These are phyloP conservation scores for Acanthococcus lagerstroemiae DNA, from an alignment of 2,888 invertebrate species.

Conservation along the genomic window DNA sequence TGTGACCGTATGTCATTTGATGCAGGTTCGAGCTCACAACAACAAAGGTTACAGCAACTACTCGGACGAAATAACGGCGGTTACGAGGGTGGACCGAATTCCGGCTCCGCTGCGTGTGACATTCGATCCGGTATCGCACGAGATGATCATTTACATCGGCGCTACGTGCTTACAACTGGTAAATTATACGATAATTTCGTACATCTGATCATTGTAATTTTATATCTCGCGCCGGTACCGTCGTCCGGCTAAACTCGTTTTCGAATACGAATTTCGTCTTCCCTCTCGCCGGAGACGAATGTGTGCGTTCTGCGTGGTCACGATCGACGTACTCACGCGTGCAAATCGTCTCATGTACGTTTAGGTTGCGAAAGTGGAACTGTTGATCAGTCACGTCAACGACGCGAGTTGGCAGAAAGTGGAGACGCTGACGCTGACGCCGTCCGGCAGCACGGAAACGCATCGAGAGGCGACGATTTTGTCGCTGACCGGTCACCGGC, in stretches of 20 bases:
- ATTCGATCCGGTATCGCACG: constrained; percentile 67
- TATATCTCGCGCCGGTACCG: background rate
- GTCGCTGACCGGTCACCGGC: constrained; percentile 46
- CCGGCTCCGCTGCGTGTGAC: constrained; percentile 69
- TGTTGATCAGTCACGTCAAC: constrained; percentile 31
- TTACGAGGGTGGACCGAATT: constrained; percentile 75
- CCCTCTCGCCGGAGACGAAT: too few species aligned
- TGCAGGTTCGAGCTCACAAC: constrained; percentile 70
- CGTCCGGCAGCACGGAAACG: constrained; percentile 59
- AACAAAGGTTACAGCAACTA: constrained; percentile 78
- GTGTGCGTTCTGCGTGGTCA: too few species aligned
- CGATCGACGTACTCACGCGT: background rate
- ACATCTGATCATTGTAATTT: background rate
- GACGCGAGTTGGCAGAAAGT: constrained; percentile 54
- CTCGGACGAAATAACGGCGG: constrained; percentile 70
- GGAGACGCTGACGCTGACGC: constrained; percentile 59
- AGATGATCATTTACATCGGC: constrained; percentile 66
- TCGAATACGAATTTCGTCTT: too few species aligned
- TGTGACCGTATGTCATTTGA: background rate
- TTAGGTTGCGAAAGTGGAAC: constrained; percentile 38
- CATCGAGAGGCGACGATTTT: constrained; percentile 61
- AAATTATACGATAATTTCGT: constrained; percentile 24
- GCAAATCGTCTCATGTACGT: background rate
- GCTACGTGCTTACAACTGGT: constrained; percentile 67
- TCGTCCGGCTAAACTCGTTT: too few species aligned